Conservation (phyloP, 2,113 vertebrate genomes). For the Empidonax traillii region DNA sequence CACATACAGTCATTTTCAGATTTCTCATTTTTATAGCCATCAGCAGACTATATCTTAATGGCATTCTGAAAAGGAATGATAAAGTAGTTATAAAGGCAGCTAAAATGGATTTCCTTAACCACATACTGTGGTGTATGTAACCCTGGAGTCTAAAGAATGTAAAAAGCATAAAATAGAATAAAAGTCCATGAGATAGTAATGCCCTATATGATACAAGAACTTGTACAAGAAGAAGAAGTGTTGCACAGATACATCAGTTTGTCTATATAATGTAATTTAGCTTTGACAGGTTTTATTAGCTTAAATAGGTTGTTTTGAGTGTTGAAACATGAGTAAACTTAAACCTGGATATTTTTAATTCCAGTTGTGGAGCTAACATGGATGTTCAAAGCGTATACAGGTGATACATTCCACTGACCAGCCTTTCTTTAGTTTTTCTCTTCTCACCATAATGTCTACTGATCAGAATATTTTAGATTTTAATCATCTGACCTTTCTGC, state of each 20-base stretch:
- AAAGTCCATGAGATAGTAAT: neutral
- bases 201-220: neutral
- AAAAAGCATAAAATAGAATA: neutral
- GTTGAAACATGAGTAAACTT: neutral
- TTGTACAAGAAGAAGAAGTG: accelerated
- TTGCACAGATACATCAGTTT: neutral
- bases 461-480: neutral
- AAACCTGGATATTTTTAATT: neutral
- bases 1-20: slow-evolving; percentile 54
- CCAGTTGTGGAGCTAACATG: neutral
- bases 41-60: slow-evolving; percentile 27
- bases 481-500: neutral
- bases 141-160: neutral
- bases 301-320: neutral
- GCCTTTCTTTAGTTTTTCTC: neutral
- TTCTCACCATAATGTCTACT: neutral
- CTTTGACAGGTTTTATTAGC: neutral
- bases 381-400: neutral
- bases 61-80: slow-evolving; percentile 25
- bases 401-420: neutral
- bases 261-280: neutral
- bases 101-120: neutral
- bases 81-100: neutral
- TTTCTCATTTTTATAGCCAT: slow-evolving; percentile 65
- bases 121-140: neutral